These are phyloP conservation scores for Lagopus muta DNA, from an alignment of 2,113 vertebrate species.

Conservation along the genomic window DNA sequence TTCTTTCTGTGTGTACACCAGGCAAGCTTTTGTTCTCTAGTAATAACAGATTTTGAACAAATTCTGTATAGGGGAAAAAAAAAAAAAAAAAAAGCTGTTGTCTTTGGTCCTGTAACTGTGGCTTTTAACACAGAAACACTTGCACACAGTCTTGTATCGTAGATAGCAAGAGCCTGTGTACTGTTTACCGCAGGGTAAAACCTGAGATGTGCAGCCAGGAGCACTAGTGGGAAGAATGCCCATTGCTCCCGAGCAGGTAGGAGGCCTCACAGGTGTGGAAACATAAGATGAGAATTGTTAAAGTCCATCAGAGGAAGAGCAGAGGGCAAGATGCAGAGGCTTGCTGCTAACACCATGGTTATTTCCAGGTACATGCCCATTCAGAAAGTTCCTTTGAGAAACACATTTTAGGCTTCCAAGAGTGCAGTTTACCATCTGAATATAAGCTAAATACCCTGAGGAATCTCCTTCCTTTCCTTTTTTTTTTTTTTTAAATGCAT, in stretches of 20 bases:
- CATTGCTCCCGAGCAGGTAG: neutral
- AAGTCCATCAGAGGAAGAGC: neutral
- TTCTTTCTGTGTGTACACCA: neutral
- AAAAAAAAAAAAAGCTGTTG: neutral
- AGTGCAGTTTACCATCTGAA: neutral
- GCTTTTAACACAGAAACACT: neutral
- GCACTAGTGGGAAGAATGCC: neutral
- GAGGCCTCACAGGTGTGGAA: neutral
- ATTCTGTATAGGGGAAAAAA: neutral
- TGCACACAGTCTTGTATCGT: neutral
- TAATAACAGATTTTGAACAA: neutral
- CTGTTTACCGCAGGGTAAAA: neutral
- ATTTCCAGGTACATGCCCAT: neutral
- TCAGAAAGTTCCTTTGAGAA: neutral
- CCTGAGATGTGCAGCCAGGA: neutral
- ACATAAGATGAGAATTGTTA: neutral
- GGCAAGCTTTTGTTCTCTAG: neutral
- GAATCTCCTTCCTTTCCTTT: neutral
- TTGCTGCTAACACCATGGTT: neutral
- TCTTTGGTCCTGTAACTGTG: neutral
- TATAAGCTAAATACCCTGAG: neutral
- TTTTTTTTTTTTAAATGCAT: neutral
- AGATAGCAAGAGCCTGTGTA: neutral
- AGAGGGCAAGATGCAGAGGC: neutral
- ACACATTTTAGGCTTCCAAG: neutral